Conservation (phyloP, 2,797 vertebrate species). For the Microchirus variegatus region DNA sequence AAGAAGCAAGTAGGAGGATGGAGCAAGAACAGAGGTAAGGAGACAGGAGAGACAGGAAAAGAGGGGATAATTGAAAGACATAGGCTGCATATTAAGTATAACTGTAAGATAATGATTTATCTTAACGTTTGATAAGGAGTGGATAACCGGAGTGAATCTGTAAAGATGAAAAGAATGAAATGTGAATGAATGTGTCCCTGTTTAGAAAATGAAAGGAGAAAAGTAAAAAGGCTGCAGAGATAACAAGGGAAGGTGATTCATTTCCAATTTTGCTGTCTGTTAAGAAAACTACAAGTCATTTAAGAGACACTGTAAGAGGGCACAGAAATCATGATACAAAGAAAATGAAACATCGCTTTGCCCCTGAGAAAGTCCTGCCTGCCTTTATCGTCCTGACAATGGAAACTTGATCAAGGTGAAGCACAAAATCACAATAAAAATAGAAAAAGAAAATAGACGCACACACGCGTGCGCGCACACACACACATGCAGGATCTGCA, state of each 20-base stretch:
- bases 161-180: constrained; percentile 5
- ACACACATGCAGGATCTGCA: too few relatives aligned
- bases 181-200: too few relatives aligned
- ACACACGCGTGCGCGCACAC: too few relatives aligned
- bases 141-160: constrained; percentile 1
- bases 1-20: constrained; percentile 58
- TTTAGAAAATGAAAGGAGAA: constrained; percentile 14
- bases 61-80: constrained; percentile 53
- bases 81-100: constrained; percentile 68
- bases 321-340: too few relatives aligned
- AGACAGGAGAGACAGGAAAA: constrained; percentile 12
- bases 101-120: constrained; percentile 48
- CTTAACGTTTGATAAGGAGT: not conserved
- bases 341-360: constrained; percentile 20
- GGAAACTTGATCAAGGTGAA: constrained; percentile 3
- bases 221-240: not conserved
- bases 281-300: constrained; percentile 38
- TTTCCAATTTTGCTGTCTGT: constrained; percentile 25
- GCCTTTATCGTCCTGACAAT: constrained; percentile 30
- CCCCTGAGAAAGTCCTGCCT: constrained; percentile 17
- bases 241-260: not conserved
- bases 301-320: constrained; percentile 1
- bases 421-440: constrained; percentile 23
- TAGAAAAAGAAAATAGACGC: not conserved
- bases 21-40: constrained; percentile 54